Evolutionary conservation across 1,140 invertebrate species (phyloP), one percentile per base, ranked within the genome.

Genomic region (Ostrea edulis): DNA sequence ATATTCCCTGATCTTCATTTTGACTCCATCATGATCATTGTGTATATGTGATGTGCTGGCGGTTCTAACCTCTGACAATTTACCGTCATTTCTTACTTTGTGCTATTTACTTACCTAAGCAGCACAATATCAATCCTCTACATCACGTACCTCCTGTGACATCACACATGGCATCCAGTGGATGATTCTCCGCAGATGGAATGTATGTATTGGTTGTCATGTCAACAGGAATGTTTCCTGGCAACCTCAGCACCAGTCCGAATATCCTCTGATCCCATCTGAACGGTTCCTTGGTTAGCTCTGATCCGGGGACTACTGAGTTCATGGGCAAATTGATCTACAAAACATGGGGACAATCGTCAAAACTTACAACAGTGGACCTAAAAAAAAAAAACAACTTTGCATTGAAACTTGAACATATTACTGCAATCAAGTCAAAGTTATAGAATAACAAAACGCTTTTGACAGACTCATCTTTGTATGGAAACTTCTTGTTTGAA

Each of bases 251-350:
- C 35, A 99, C 99, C 89, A 99, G 95, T 7, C 98, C 98, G 96
- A 99, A 99, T 35, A 99, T 96, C 88, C 99, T 96, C 95, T 99
- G 99, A 95, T 99, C 99, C 99, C 99, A 99, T 89, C 99, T 96
- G 93, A 99, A 99, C 44, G 98, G 98, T 95, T 99, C 99, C 91
- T 98, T 97, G 11, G 99, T 99, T 92, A 99, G 96, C 95, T 99
- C 99, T 17, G 97, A 98, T 17, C 99, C 99, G 83, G 98, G 98
- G 92, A 99, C 98, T 14, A 97, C 97, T 87, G 97, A 97, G 93
- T 98, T 97, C 97, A 99, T 98, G 17, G 98, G 98, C 87, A 99
- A 95, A 93, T 98, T 98, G 91, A 99, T 97, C 97, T 99, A 92
- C 77, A 90, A 88, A 77, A 53, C 25, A 29, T 0, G 2, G 44